Base-by-base conservation (phyloP, 2,113 vertebrate species). In the Theristicus caerulescens region DNA sequence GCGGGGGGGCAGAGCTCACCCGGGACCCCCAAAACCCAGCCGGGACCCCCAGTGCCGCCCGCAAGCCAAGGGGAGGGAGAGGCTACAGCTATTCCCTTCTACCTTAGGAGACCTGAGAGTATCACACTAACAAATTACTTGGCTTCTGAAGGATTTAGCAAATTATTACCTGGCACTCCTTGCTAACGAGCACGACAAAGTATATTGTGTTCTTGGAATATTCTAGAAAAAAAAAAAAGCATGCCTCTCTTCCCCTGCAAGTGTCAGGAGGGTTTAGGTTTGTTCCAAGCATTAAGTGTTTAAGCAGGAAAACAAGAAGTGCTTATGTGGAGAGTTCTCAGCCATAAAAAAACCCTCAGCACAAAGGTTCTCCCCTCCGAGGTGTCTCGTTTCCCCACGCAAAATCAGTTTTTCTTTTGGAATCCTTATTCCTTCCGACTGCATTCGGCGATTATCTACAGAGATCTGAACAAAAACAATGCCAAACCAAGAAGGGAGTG, bases 141-240 rank as follows among this genome's bases (percentile, higher is more conserved):
- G 67, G 82, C 88, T 96, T 27, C 81, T 91, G 36, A 82, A 95
- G 94, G 46, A 80, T 94, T 96, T 91, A 89, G 86, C 84, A 70
- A 95, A 92, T 95, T 94, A 88, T 89, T 96, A 95, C 91, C 96
- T 97, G 95, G 95, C 94, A 69, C 89, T 90, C 86, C 89, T 89
- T 1, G 47, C 85, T 95, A 96, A 93, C 24, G 21, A 95, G 94
- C 71, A 5, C 1, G 61, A 38, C 71, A 82, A 89, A 93, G 88
- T 59, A 88, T 80, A 87, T 59, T 76, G 82, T 90, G 77, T 38
- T 93, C 82, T 26, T 40, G 8, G 96, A 95, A 94, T 90, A 94
- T 95, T 94, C 96, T 42, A 74, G 93, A 84, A 36, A 47, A 46
- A 58, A 44, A 44, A 51, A 46, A 51, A 44, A 55, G 24, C 57